Evolutionary conservation across 2,888 invertebrate species (phyloP).

Genomic region (Macrophya annulata): DNA sequence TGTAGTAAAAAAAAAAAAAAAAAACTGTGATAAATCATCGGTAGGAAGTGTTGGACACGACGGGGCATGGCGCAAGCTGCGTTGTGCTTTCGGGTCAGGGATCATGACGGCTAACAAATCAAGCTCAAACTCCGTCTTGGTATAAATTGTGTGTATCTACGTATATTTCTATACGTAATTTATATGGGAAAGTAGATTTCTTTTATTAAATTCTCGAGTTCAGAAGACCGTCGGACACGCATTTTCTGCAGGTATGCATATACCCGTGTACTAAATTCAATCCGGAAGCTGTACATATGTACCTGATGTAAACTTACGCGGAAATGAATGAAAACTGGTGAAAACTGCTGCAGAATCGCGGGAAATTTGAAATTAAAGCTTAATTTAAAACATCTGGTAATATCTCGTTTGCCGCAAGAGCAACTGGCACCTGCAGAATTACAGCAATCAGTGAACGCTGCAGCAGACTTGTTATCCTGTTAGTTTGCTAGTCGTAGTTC

Average conservation of each 20-base stretch:
- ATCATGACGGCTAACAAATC: slow-evolving; percentile 40
- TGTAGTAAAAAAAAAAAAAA: slow-evolving; percentile 34
- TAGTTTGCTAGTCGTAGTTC: slow-evolving; percentile 21
- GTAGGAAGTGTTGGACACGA: slow-evolving; percentile 42
- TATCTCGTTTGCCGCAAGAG: slow-evolving; percentile 24
- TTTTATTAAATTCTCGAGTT: background rate
- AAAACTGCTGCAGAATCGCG: background rate
- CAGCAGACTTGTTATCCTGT: slow-evolving; percentile 36
- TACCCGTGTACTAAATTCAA: background rate
- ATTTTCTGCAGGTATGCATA: background rate
- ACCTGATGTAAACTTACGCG: background rate
- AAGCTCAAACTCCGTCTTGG: slow-evolving; percentile 38
- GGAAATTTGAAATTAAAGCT: slow-evolving; percentile 12
- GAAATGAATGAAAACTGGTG: background rate
- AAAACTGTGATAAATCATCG: slow-evolving; percentile 47
- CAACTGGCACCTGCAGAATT: slow-evolving; percentile 2
- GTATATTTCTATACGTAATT: background rate
- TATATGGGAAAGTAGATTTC: background rate
- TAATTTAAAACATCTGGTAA: slow-evolving; percentile 34
- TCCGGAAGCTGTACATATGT: background rate
- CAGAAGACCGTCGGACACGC: background rate
- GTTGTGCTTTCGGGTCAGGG: slow-evolving; percentile 34
- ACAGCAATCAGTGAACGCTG: slow-evolving; percentile 32
- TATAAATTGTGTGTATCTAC: background rate
- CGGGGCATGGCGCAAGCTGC: slow-evolving; percentile 32